A percentile compares a stretch with the other conserved stretches of the same genome.
Evolutionary conservation across 2,888 invertebrate genomes (phyloP).

Genomic region (Brachyptera putata): DNA sequence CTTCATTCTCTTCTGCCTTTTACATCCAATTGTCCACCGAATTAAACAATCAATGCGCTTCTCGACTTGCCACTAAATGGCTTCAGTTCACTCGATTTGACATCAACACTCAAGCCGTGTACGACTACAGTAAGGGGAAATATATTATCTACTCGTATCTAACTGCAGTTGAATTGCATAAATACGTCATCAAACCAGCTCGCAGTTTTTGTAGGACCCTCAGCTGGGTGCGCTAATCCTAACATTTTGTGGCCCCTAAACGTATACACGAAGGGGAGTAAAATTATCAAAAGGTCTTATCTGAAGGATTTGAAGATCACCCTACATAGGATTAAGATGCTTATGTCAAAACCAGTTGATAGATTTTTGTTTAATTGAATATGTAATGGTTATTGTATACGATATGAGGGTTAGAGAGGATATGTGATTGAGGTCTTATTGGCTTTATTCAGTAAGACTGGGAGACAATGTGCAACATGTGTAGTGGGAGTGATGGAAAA

Average conservation of each 20-base stretch:
- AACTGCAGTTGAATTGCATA: neutral
- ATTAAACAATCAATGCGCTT: slow-evolving; percentile 10
- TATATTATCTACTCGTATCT: too few relatives aligned
- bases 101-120: neutral
- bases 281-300: neutral
- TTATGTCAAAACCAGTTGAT: slow-evolving; percentile 48
- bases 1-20: too few relatives aligned
- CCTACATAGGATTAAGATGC: slow-evolving; percentile 42
- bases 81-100: slow-evolving; percentile 27
- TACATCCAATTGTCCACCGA: neutral
- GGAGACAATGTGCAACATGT: slow-evolving; percentile 29
- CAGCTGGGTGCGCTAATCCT: slow-evolving; percentile 20
- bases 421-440: neutral
- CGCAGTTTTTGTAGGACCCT: too few relatives aligned
- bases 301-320: slow-evolving; percentile 11
- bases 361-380: slow-evolving; percentile 70
- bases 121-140: neutral
- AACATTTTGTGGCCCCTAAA: slow-evolving; percentile 23
- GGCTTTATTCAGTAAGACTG: slow-evolving; percentile 21
- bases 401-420: neutral
- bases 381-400: slow-evolving; percentile 51
- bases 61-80: neutral
- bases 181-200: neutral
- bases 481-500: slow-evolving; percentile 4
- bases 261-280: neutral